Evolutionary conservation across 2,888 invertebrate genomes (phyloP), one percentile per base, ranked within the genome.

Genomic region (Drosophila acutilabella): DNA sequence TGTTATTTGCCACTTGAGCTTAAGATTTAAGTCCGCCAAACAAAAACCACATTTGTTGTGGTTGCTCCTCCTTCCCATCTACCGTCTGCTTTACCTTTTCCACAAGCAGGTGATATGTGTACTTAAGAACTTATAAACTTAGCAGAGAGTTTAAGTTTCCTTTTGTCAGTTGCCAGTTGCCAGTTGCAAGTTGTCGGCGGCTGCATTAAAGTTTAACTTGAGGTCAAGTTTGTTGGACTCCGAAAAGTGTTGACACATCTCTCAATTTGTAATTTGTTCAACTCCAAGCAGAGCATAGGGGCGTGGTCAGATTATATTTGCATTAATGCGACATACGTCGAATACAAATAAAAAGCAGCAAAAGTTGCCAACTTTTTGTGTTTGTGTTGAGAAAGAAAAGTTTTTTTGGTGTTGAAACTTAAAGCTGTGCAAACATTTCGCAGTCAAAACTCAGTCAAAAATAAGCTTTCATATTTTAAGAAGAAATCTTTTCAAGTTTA

Each of bases 201-300:
- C 64, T 62, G 83, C 79, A 80, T 83, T 83, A 61, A 75, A 83
- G 60, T 72, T 83, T 68, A 8, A 65, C 64, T 67, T 64, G 71
- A 71, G 79, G 82, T 78, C 76, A 76, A 76, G 58, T 65, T 65
- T 62, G 42, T 42, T 26, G 57, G n/a, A 26, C 26, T 44, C 33
- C 14, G 33, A 53, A 50, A 69, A 70, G 71, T 81, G 67, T 81
- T 74, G 80, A 68, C 81, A 68, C 42, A 50, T 64, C 79, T 69
- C 84, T 80, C 80, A 83, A 83, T 80, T 80, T 80, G 84, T 83
- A 80, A 83, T 80, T 80, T 80, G 81, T 66, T 40, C 53, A 67
- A 61, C 64, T 77, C 57, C 38, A 40, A 20, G 71, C 10, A 26
- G 30, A 7, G 30, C 33, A 38, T n/a, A 44, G 30, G 36, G 60